A percentile compares a stretch with the other conserved stretches of the same genome.
phyloP scores from a whole-genome alignment of 2,888 invertebrate genomes.

The Polyommatus icarus region DNA sequence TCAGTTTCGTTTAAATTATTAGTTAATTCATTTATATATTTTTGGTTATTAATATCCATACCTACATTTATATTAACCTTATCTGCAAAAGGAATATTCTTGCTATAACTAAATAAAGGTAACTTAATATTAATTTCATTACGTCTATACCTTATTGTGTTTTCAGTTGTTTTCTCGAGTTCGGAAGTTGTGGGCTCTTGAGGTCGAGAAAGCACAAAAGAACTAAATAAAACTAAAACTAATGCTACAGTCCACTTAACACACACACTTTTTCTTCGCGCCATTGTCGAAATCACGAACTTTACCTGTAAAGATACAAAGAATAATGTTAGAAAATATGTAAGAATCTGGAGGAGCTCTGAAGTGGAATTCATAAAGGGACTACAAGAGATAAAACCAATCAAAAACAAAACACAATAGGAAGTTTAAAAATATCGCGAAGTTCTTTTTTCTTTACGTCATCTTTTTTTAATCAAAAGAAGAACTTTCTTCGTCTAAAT shows the following conservation, averaged over 20 bases:
- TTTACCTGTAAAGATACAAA: constrained; percentile 68
- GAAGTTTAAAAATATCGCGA: not conserved
- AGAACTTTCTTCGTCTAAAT: not conserved
- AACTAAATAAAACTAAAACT: constrained; percentile 62
- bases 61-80: constrained; percentile 13
- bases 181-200: constrained; percentile 52
- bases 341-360: no score
- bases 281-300: constrained; percentile 56
- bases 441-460: not conserved
- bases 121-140: constrained; percentile 41
- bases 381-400: no score
- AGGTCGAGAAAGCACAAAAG: constrained; percentile 63
- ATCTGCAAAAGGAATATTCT: constrained; percentile 33
- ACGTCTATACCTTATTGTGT: constrained; percentile 68
- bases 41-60: constrained; percentile 12
- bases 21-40: not conserved
- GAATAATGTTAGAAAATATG: constrained; percentile 22
- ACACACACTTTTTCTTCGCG: constrained; percentile 70
- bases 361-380: no score
- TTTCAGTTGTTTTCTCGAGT: constrained; percentile 57
- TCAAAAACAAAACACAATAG: not conserved
- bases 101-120: constrained; percentile 35
- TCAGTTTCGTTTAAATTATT: constrained; percentile 24
- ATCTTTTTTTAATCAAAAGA: not conserved
- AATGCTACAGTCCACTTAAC: constrained; percentile 72